phyloP scores from a whole-genome alignment of 1,140 invertebrate genomes.

The Drosophila quadrilineata region DNA sequence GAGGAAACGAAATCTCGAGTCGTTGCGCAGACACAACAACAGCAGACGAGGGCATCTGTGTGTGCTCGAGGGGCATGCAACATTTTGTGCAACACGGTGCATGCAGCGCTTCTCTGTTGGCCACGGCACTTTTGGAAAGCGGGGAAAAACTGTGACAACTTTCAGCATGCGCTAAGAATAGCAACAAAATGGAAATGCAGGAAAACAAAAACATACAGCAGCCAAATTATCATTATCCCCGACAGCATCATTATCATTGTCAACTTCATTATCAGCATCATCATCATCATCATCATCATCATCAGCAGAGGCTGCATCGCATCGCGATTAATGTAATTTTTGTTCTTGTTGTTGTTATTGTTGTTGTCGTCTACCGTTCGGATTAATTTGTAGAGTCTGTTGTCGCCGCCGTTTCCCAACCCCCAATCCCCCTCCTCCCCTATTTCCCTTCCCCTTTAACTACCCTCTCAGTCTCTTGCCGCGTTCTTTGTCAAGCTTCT shows the following conservation, averaged over 20 bases:
- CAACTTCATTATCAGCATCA: constrained; percentile 15
- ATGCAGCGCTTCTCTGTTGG: constrained; percentile 18
- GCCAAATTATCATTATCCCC: constrained; percentile 15
- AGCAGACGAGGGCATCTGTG: background rate
- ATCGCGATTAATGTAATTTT: constrained; percentile 66
- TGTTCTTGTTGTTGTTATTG: constrained; percentile 41
- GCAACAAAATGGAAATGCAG: constrained; percentile 24
- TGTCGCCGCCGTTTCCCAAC: constrained; percentile 5
- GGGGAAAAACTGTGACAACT: constrained; percentile 71
- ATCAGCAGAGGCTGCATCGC: constrained; percentile 25
- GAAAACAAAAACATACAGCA: constrained; percentile 25
- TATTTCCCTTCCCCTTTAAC: background rate
- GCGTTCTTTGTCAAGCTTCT: background rate
- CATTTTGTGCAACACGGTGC: constrained; percentile 21
- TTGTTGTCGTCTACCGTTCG: constrained; percentile 64
- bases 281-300: constrained; percentile 12
- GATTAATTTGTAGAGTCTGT: constrained; percentile 72
- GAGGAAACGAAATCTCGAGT: background rate
- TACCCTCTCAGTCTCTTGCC: background rate
- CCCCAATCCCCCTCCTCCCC: background rate
- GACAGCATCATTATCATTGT: background rate
- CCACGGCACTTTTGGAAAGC: constrained; percentile 31
- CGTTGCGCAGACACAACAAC: constrained; percentile 22
- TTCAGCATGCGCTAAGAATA: constrained; percentile 65
- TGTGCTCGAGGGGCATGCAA: constrained; percentile 9